Evolutionary conservation across 2,113 vertebrate species (phyloP), one percentile per base, ranked within the genome.

Genomic region (Rostratula benghalensis): DNA sequence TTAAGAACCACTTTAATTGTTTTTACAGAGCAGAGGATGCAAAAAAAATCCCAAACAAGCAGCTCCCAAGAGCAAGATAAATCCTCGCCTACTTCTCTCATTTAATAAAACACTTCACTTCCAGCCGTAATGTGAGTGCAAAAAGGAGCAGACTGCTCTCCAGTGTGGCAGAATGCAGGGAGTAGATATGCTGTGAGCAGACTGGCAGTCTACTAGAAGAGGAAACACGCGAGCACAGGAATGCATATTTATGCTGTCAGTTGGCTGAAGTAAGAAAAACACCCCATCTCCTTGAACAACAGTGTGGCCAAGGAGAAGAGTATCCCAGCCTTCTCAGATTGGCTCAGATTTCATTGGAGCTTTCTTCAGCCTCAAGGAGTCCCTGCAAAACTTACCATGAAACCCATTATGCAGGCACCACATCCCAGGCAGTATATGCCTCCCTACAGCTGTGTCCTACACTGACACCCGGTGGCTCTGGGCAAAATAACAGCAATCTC

Each of bases 321-420:
- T 13, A 35, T 9, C 9, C 7, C 23, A 30, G 7, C 20, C 20
- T 46, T 46, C 46, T 46, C 46, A 46, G 46, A 21, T 46, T 46
- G 46, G 46, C 20, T 46, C 46, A 21, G 46, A 46, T 46, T 46
- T 46, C 19, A 46, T 18, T 46, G 46, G 46, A 46, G 19, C 7
- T 17, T 46, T 46, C 18, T 21, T 46, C 46, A 46, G 20, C 46
- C 46, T 46, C 0, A 0, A 19, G 3, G 7, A 61, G 33, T 43
- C 2, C 2, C 13, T 2, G 3, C 7, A n/a, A 39, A 74, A 53
- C 17, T 59, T 4, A 3, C 17, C 0, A 10, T 1, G 0, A 31
- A 74, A 27, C 9, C 9, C 6, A 7, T 67, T 11, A 11, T 27
- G 9, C 2, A 11, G 2, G 6, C 25, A 10, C 4, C 18, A 11